Conservation (phyloP, 2,888 invertebrate genomes). For the Congeria kusceri region DNA sequence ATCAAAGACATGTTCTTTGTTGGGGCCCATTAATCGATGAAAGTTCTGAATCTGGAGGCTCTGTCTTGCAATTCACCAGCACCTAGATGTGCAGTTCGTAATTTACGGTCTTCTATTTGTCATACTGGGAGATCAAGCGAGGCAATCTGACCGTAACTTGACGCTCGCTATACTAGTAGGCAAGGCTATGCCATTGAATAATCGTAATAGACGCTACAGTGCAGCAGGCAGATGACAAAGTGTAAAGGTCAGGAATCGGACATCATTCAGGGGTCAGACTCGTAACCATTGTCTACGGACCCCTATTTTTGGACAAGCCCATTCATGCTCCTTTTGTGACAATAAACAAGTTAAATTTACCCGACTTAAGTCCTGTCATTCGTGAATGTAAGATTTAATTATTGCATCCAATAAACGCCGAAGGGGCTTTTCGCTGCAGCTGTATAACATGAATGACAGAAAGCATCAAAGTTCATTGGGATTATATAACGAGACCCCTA, state of each 20-base stretch:
- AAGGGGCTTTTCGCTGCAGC: slow-evolving; percentile 7
- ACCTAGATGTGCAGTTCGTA: slow-evolving; percentile 39
- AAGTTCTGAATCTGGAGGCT: slow-evolving; percentile 36
- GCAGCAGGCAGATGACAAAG: slow-evolving; percentile 44
- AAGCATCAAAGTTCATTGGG: slow-evolving; percentile 49
- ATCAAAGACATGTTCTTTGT: slow-evolving; percentile 36
- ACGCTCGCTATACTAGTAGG: slow-evolving; percentile 52
- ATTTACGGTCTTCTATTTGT: slow-evolving; percentile 41
- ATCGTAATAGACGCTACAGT: slow-evolving; percentile 26
- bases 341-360: slow-evolving; percentile 62
- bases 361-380: slow-evolving; percentile 54
- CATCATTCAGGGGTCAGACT: slow-evolving; percentile 43
- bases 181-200: slow-evolving; percentile 60
- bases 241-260: slow-evolving; percentile 58
- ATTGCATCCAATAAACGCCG: slow-evolving; percentile 45
- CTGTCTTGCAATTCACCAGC: slow-evolving; percentile 50
- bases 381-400: slow-evolving; percentile 56
- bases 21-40: slow-evolving; percentile 40
- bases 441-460: slow-evolving; percentile 24
- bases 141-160: slow-evolving; percentile 43
- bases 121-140: slow-evolving; percentile 18
- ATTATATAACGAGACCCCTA: slow-evolving; percentile 41
- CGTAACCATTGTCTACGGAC: slow-evolving; percentile 60
- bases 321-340: slow-evolving; percentile 31
- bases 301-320: slow-evolving; percentile 35